Percentiles rank a stretch among this genome's conserved stretches.
Evolutionary conservation across 2,888 invertebrate genomes (phyloP).

Genomic region (Scaptomyza tumidula): DNA sequence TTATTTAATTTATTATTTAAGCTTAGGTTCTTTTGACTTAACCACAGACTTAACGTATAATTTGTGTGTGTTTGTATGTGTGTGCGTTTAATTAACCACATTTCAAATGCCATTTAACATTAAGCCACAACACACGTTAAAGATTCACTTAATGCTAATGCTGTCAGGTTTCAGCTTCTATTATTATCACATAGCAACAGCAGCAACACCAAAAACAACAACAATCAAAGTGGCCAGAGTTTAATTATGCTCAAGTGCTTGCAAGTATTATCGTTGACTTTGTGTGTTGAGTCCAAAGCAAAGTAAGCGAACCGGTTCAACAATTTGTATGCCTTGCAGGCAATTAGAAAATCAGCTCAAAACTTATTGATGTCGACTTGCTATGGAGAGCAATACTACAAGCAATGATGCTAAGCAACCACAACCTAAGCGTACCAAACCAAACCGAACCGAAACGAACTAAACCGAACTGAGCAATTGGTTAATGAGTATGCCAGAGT

Average conservation of each 20-base stretch:
- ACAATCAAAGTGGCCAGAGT: constrained; percentile 1
- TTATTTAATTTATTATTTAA: constrained; percentile 9
- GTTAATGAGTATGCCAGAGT: constrained; percentile 19
- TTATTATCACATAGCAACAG: constrained; percentile 3
- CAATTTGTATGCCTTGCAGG: constrained; percentile 30
- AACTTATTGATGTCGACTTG: constrained; percentile 24
- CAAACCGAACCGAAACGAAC: no score
- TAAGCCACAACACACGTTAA: no score
- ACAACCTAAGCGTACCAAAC: neutral
- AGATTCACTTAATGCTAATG: neutral
- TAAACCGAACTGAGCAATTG: neutral
- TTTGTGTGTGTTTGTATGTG: no score
- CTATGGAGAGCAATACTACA: neutral
- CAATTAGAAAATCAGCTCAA: constrained; percentile 27
- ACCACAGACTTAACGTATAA: no score
- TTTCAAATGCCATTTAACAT: neutral
- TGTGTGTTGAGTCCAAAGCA: neutral
- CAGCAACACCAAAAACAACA: neutral
- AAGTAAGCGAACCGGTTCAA: neutral
- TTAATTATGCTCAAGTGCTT: constrained; percentile 21
- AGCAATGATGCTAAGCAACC: neutral
- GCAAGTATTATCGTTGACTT: constrained; percentile 18
- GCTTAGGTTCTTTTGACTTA: neutral
- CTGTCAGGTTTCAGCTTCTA: neutral
- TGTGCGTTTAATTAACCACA: neutral